These are phyloP conservation scores for Triplophysa dalaica DNA, from an alignment of 2,113 vertebrate species.

Conservation along the genomic window DNA sequence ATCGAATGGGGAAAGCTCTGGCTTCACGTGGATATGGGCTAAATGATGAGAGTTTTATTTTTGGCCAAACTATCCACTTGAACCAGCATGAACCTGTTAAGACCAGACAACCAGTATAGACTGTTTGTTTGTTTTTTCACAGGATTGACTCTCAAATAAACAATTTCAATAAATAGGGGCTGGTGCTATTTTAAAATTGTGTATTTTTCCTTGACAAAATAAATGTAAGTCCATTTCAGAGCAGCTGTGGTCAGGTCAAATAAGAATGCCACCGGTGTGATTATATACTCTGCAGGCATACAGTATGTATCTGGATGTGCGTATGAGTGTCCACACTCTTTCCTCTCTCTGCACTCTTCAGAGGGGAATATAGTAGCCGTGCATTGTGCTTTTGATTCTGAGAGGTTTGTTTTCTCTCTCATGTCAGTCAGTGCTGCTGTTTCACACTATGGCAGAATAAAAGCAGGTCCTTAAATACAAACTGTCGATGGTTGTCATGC, in stretches of 20 bases:
- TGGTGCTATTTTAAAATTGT: too few species aligned
- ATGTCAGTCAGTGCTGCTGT: conserved; percentile 34
- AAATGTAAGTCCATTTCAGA: neutral
- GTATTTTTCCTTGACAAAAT: too few species aligned
- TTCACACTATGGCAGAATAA: conserved; percentile 12
- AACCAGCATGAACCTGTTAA: too few species aligned
- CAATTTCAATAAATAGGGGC: too few species aligned
- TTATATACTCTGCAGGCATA: neutral
- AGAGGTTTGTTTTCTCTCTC: conserved; percentile 46
- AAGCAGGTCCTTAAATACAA: conserved; percentile 24
- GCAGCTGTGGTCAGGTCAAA: neutral
- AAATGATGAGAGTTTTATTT: too few species aligned
- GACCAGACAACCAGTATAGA: too few species aligned
- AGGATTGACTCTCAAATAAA: too few species aligned
- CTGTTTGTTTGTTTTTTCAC: too few species aligned
- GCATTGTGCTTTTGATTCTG: conserved; percentile 19
- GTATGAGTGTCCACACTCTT: neutral
- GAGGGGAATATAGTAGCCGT: neutral
- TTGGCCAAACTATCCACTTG: too few species aligned
- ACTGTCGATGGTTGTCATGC: conserved; percentile 1
- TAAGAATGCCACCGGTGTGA: neutral
- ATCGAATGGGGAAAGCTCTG: too few species aligned
- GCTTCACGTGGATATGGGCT: too few species aligned
- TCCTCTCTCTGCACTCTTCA: conserved; percentile 3
- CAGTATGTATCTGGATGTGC: neutral